Evolutionary conservation across 2,888 invertebrate species (phyloP), one percentile per base, ranked within the genome.

Genomic region (Drosophila meridionalis): DNA sequence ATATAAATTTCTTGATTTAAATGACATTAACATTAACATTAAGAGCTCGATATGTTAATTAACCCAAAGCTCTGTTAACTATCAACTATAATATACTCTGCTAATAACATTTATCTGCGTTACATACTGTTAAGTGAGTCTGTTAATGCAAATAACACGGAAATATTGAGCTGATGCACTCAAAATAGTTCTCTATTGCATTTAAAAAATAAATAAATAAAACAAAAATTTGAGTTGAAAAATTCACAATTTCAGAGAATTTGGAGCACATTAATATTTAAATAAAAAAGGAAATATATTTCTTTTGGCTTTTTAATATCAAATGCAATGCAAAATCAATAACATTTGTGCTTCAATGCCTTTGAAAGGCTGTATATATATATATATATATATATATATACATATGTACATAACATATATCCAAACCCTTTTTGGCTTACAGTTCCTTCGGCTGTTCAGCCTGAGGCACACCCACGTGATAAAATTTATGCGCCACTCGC

Each of bases 401-500:
- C 12, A 4, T 7, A 26, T 34, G 5, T 26, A 20, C 5, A 2
- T 9, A 4, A 36, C 4, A 42, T n/a, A n/a, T 43, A 45, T 69
- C 7, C 26, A 9, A 69, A 60, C 36, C 56, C 71, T 45, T 45
- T 69, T 70, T 45, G 55, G 53, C 53, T 62, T 55, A 32, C 20
- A 60, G 48, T 48, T 48, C 56, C 43, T 66, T 26, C 34, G 65
- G 55, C 40, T 66, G 66, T 38, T 58, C 61, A 11, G 40, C 9
- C 47, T 38, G 76, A 30, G 80, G 59, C 81, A 73, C 73, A 67
- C 82, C 80, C 82, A 80, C 81, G 69, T 55, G 60, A 38, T 42
- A 60, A 69, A 74, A 80, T 80, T 80, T 74, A 80, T 80, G 81
- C 80, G 80, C 64, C 69, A 77, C 62, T 72, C 71, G 77, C 67